Base-by-base conservation (phyloP, 2,113 vertebrate species). In the Tangachromis dhanisi region DNA sequence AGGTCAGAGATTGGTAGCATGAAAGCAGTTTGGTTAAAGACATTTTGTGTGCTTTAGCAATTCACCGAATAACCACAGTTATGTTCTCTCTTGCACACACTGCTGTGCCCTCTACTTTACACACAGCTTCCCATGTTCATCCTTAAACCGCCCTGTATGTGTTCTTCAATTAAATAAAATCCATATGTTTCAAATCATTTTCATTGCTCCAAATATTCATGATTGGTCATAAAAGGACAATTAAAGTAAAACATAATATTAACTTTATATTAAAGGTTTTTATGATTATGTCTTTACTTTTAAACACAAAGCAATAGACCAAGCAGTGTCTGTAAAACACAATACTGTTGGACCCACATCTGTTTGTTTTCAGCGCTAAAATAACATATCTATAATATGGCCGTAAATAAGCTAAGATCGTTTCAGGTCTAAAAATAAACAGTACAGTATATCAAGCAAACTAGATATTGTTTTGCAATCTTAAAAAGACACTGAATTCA, bases 1-100 rank as follows among this genome's bases (percentile, higher is more conserved):
- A 92, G 93, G 92, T 87, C 89, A 94, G 83, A 87, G 92, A 91
- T 66, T 88, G 91, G 85, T 78, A 73, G 90, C 90, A 83, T 71
- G 89, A 80, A 92, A 89, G 86, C 66, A 54, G 85, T 87, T 87
- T 91, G 90, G 92, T 92, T 92, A 83, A 88, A 90, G 89, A 91
- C 89, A 79, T 91, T 85, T 86, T 29, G 47, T 87, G 91, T 86
- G 85, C 92, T 92, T 93, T 88, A 89, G 55, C 49, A 71, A 85
- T 55, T 51, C 29, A 24, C 81, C 40, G 17, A 83, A 88, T 85
- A 84, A 83, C 54, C 82, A 85, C 88, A 88, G 78, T 63, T 40
- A 78, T 47, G 61, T 8, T 84, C 59, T 57, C 9, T 83, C 84
- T 76, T 53, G n/a, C 55, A 76, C 80, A 80, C 55, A 26, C 47